Base-by-base conservation (phyloP, 2,113 vertebrate species). In the Lanius ludovicianus region DNA sequence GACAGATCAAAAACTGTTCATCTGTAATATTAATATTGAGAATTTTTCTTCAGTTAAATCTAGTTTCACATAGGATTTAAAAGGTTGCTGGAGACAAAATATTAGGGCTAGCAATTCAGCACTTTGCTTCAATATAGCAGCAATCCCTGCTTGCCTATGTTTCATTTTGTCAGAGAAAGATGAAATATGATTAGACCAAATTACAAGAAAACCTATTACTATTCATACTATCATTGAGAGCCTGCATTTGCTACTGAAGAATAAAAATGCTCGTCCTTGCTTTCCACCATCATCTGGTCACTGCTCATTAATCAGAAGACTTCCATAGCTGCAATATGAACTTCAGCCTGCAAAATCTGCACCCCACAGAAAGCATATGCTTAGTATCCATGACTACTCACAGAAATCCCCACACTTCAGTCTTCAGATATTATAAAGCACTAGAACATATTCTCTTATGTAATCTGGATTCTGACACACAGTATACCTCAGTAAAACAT, bases 361-460 rank as follows among this genome's bases (percentile, higher is more conserved):
- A 65, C 42, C 0, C 0, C 35, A 35, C 31, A 50, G 37, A 67
- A 44, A 81, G 18, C 22, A 39, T 13, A 30, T 3, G 4, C 50
- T 57, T 41, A 44, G 31, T 22, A 65, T 6, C 15, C 37, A 20
- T 20, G 44, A 81, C 4, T 59, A 59, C 35, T 33, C 19, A 65
- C 28, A 67, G 65, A 75, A 79, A 68, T 3, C 5, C 15, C 3
- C 9, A 22, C 9, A 22, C 50, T 87, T 52, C 25, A 57, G 18
- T 42, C 14, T 77, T 68, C 41, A 65, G 23, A 56, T 57, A 55
- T 15, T 42, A 67, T 89, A 77, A 60, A 56, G 13, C n/a, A 9
- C 20, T 74, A 47, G 62, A 35, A 67, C 30, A 7, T 52, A 20
- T 64, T 44, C 55, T 87, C 23, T 82, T 37, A 52, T 3, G 13